phyloP scores from a whole-genome alignment of 1,140 invertebrate genomes.

The Mycetomoellerius zeteki region DNA sequence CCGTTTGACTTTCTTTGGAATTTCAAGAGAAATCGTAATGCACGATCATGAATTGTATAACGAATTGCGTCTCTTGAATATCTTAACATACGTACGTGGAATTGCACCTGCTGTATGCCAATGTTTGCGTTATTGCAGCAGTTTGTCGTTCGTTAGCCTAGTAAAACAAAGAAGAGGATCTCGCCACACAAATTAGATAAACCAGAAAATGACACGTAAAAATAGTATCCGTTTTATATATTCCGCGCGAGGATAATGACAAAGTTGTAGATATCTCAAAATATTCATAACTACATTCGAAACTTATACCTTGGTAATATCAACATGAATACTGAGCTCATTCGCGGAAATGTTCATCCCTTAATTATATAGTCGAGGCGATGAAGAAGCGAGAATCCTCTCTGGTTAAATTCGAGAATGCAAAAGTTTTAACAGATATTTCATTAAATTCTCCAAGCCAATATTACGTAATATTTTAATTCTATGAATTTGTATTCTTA shows the following conservation, averaged over 20 bases:
- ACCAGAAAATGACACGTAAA: background rate
- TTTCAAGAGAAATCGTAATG: constrained; percentile 1
- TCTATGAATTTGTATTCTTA: background rate
- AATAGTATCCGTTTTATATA: constrained; percentile 10
- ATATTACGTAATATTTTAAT: constrained; percentile 18
- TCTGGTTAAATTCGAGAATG: background rate
- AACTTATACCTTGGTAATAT: constrained; percentile 6
- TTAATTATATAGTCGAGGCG: constrained; percentile 40
- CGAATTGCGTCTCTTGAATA: constrained; percentile 35
- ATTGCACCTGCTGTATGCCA: constrained; percentile 10
- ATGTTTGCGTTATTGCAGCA: constrained; percentile 31
- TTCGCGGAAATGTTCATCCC: constrained; percentile 26
- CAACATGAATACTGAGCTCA: constrained; percentile 30
- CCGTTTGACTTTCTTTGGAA: constrained; percentile 38
- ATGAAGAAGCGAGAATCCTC: background rate
- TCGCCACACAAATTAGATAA: background rate
- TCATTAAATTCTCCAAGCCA: constrained; percentile 10
- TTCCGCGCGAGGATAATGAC: background rate
- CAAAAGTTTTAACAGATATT: constrained; percentile 34
- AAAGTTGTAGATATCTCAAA: background rate
- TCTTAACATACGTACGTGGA: constrained; percentile 39
- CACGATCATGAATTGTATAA: constrained; percentile 34
- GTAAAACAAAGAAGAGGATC: constrained; percentile 6
- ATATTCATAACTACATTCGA: constrained; percentile 19
- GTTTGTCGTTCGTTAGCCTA: constrained; percentile 16